These are phyloP conservation scores for Amblyjoppa proteus DNA, from an alignment of 2,888 invertebrate genomes.

Conservation along the genomic window DNA sequence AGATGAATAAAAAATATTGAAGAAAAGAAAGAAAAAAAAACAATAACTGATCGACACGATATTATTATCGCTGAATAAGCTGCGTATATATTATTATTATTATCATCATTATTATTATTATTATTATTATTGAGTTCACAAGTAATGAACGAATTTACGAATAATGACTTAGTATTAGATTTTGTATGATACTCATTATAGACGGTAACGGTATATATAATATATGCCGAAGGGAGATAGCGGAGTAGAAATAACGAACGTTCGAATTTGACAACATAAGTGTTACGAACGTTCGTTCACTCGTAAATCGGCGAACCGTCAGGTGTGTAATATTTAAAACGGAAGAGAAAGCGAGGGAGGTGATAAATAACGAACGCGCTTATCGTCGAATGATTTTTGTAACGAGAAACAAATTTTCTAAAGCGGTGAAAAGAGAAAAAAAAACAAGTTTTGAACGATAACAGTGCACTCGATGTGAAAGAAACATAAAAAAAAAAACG, in stretches of 20 bases:
- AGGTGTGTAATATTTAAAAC: conserved; percentile 40
- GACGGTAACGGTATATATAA: conserved; percentile 64
- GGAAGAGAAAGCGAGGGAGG: neutral
- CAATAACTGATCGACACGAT: conserved; percentile 26
- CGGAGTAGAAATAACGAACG: conserved; percentile 65
- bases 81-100: conserved; percentile 21
- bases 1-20: conserved; percentile 48
- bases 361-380: conserved; percentile 50
- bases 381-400: conserved; percentile 74
- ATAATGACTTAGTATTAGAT: conserved; percentile 76
- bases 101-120: conserved; percentile 30
- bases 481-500: conserved; percentile 66
- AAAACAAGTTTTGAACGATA: conserved; percentile 63
- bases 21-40: conserved; percentile 29
- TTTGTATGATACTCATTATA: conserved; percentile 77
- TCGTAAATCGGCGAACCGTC: conserved; percentile 38
- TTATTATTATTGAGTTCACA: conserved; percentile 70
- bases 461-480: conserved; percentile 77
- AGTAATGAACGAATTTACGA: conserved; percentile 68
- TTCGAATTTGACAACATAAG: conserved; percentile 51
- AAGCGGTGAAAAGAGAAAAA: conserved; percentile 60
- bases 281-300: conserved; percentile 11
- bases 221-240: conserved; percentile 65
- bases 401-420: conserved; percentile 69
- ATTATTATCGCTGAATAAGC: conserved; percentile 36